Base-by-base conservation (phyloP, 1,140 invertebrate genomes). In the Lepidurus packardi region DNA sequence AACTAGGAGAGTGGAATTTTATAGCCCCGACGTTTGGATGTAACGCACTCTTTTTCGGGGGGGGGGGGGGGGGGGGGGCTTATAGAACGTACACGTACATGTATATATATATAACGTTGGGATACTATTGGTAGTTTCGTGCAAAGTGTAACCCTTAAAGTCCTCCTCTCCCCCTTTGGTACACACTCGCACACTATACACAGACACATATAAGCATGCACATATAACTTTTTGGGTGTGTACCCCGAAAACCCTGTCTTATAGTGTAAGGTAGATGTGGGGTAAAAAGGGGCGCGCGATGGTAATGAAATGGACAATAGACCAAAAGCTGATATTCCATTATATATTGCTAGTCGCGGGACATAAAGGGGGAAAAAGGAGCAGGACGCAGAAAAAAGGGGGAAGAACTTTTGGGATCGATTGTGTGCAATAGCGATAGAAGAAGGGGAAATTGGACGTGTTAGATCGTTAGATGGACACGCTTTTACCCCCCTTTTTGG, bases 221-320 rank as follows among this genome's bases (percentile, higher is more conserved):
- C 21, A 34, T 34, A 34, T 34, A 34, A 34, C 34, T 34, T 34
- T 34, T 34, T 34, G 34, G 34, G 34, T 34, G 34, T 34, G 34
- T 34, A 34, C 34, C 34, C 34, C 34, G 34, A 34, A 34, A 34
- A 34, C 34, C 34, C 34, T 34, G 34, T 34, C 34, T 34, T 34
- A 34, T 34, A 34, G 3, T 34, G 34, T 34, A 34, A 34, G 34
- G 34, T 34, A 34, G 34, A 34, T 34, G 34, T 34, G 34, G 53
- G 53, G 53, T 65, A 65, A 65, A 65, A 65, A 65, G 53, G 53
- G 53, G 53, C 34, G 53, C 53, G 53, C 53, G 53, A 65, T 65
- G 53, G 53, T 65, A 65, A 65, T 65, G 53, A 65, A 65, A 65
- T 65, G 53, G 53, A 65, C 53, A 65, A 65, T 65, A 21, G 53